phyloP scores from a whole-genome alignment of 1,140 invertebrate species.

The Orchestia grillus region DNA sequence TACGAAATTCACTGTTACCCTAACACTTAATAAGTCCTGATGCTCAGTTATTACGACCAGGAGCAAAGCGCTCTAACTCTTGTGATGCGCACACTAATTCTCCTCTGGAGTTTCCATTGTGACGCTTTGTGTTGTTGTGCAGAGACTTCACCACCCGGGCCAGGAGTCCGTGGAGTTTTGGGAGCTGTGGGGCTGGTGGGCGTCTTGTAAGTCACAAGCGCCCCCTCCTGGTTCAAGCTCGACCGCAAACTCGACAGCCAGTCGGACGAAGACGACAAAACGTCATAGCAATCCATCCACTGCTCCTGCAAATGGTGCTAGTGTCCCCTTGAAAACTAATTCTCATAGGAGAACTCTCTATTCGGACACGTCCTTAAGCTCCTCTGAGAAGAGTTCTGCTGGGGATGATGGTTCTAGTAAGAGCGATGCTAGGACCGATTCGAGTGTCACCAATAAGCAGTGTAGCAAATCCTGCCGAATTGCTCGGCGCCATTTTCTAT shows the following conservation, averaged over 20 bases:
- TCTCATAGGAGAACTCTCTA: neutral
- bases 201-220: constrained; percentile 16
- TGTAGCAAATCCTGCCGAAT: constrained; percentile 1
- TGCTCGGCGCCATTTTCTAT: constrained; percentile 23
- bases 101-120: neutral
- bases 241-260: neutral
- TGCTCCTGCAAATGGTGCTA: neutral
- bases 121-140: neutral
- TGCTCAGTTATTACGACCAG: neutral
- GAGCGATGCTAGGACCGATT: neutral
- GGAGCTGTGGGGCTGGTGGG: constrained; percentile 37
- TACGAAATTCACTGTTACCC: too few species aligned
- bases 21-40: too few species aligned
- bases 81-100: neutral
- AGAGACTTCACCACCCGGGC: neutral
- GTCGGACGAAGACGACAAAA: neutral
- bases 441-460: neutral
- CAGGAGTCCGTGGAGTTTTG: neutral
- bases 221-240: neutral
- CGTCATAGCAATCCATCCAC: neutral
- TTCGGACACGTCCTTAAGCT: neutral
- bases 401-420: neutral
- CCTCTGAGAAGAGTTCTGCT: neutral
- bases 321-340: neutral
- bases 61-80: neutral